Conservation (phyloP, 2,113 vertebrate species). For the Scomber scombrus region DNA sequence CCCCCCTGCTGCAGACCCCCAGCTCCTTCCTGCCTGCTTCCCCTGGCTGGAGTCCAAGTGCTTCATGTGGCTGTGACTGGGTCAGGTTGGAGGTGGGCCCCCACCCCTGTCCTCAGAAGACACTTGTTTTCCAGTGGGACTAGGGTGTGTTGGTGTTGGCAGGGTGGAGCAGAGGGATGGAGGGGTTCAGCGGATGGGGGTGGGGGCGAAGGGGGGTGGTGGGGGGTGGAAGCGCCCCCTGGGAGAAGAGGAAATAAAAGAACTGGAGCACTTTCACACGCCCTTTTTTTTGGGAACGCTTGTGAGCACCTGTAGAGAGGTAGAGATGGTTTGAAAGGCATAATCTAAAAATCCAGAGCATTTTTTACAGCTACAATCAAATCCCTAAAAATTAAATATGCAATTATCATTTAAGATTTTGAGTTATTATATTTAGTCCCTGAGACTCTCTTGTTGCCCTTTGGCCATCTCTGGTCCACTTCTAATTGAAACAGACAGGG, state of each 20-base stretch:
- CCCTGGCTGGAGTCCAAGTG: constrained; percentile 77
- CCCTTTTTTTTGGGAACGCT: constrained; percentile 54
- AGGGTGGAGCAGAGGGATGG: constrained; percentile 71
- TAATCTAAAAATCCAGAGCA: not conserved
- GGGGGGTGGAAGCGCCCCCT: constrained; percentile 44
- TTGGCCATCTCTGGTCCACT: constrained; percentile 21
- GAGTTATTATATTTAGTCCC: constrained; percentile 1
- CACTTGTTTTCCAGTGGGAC: constrained; percentile 82
- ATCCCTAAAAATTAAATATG: constrained; percentile 10
- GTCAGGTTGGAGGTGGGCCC: constrained; percentile 78
- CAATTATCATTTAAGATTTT: not conserved
- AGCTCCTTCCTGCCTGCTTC: constrained; percentile 81
- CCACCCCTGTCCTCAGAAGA: constrained; percentile 78
- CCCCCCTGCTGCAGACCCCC: constrained; percentile 64
- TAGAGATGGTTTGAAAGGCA: constrained; percentile 29
- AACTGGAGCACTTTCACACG: constrained; percentile 79
- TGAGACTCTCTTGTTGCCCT: constrained; percentile 19
- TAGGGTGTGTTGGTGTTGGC: constrained; percentile 79
- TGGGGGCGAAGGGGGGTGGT: constrained; percentile 7
- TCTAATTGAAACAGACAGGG: constrained; percentile 29
- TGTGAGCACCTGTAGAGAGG: constrained; percentile 75
- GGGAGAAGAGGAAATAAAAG: constrained; percentile 76
- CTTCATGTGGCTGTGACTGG: constrained; percentile 80
- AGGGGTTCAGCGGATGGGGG: constrained; percentile 49
- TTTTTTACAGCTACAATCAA: constrained; percentile 7